Conservation (phyloP, 2,113 vertebrate genomes). For the Leptosomus discolor region DNA sequence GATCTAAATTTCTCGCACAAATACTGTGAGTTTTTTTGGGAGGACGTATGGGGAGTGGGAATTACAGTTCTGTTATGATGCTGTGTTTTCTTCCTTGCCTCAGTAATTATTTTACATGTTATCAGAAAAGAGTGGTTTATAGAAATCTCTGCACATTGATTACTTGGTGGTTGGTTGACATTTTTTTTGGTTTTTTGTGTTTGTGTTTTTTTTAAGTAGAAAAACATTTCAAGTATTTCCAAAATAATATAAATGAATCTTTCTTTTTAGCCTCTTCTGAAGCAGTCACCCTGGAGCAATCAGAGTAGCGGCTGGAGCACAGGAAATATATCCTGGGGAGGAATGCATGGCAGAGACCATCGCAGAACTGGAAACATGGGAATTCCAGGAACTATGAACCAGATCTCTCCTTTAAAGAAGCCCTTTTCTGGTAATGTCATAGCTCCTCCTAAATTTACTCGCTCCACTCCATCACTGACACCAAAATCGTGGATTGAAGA, state of each 20-base stretch:
- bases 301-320: conserved; percentile 94
- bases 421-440: conserved; percentile 96
- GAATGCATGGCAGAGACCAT: conserved; percentile 87
- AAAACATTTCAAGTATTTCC: background rate
- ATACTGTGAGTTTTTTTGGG: background rate
- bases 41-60: background rate
- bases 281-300: conserved; percentile 93
- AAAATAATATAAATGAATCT: background rate
- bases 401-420: conserved; percentile 95
- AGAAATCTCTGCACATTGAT: background rate
- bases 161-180: background rate
- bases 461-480: conserved; percentile 85
- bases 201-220: background rate
- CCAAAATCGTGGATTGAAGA: conserved; percentile 97
- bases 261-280: conserved; percentile 87
- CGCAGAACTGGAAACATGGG: conserved; percentile 89
- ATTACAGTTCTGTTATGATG: background rate
- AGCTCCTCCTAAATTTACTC: conserved; percentile 95
- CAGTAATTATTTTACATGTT: background rate
- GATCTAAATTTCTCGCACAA: background rate
- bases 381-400: conserved; percentile 88
- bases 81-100: background rate
- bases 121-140: background rate
- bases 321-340: conserved; percentile 91
- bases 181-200: background rate